Evolutionary conservation across 2,113 vertebrate genomes (phyloP).

Genomic region (Lamprotornis superbus): DNA sequence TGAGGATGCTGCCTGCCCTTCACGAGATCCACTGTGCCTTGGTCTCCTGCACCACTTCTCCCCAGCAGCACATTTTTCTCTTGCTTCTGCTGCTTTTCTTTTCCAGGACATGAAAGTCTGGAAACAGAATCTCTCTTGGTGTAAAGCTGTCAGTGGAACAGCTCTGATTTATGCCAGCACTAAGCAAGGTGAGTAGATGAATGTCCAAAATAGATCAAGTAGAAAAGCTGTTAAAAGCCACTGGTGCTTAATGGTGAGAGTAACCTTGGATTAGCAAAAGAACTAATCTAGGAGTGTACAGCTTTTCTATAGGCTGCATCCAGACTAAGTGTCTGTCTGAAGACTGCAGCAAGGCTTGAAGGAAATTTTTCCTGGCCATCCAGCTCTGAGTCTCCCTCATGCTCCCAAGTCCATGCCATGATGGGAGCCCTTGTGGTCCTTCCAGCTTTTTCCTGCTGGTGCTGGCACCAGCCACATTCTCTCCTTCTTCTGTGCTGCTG

Average conservation of each 20-base stretch:
- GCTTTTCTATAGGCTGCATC: neutral
- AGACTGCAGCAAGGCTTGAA: neutral
- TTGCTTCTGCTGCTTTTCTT: neutral
- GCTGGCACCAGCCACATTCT: accelerated
- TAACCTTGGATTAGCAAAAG: neutral
- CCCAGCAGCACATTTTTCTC: neutral
- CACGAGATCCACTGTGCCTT: neutral
- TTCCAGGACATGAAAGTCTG: neutral
- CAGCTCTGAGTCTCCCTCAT: neutral
- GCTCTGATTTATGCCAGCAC: slow-evolving; percentile 21
- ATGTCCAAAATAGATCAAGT: slow-evolving; percentile 4
- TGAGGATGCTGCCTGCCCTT: neutral
- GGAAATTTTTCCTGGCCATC: neutral
- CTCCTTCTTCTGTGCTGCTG: accelerated
- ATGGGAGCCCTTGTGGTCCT: neutral
- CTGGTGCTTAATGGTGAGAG: neutral
- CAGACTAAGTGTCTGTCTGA: neutral
- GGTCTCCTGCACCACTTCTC: neutral
- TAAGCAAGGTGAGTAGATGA: neutral
- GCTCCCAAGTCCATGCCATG: accelerated
- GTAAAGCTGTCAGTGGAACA: slow-evolving; percentile 1
- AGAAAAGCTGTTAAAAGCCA: neutral
- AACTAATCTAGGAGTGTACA: accelerated
- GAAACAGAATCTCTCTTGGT: neutral
- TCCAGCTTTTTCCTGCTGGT: neutral